Evolutionary conservation across 2,888 invertebrate genomes (phyloP).

Genomic region (Dione juno): DNA sequence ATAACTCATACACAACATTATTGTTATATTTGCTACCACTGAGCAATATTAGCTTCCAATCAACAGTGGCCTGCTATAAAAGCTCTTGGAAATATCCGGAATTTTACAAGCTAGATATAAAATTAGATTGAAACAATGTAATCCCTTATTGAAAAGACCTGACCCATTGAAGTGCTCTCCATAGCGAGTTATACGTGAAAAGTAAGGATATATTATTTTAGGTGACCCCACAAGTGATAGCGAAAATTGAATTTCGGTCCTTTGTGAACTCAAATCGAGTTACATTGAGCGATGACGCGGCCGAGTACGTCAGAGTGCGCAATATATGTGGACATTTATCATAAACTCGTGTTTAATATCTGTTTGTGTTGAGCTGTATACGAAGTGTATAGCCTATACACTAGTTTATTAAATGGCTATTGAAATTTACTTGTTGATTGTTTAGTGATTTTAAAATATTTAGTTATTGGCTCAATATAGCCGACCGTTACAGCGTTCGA

Average conservation of each 20-base stretch:
- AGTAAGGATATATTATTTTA: slow-evolving; percentile 38
- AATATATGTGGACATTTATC: slow-evolving; percentile 42
- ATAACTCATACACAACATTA: not conserved
- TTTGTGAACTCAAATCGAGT: slow-evolving; percentile 43
- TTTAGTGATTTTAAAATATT: not conserved
- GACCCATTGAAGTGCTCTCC: slow-evolving; percentile 35
- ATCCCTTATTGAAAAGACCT: slow-evolving; percentile 39
- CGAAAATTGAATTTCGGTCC: slow-evolving; percentile 45
- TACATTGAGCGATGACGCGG: slow-evolving; percentile 40
- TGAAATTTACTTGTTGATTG: slow-evolving; percentile 1
- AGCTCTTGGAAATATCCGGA: not conserved
- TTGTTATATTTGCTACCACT: not conserved
- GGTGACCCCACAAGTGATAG: slow-evolving; percentile 40
- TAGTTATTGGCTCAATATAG: not conserved
- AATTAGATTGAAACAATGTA: slow-evolving; percentile 33
- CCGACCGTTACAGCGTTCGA: too few relatives aligned
- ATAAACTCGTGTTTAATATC: slow-evolving; percentile 36
- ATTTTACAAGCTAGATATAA: slow-evolving; percentile 19
- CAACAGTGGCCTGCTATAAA: slow-evolving; percentile 1
- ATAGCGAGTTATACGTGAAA: slow-evolving; percentile 29
- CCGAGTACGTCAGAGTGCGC: slow-evolving; percentile 36
- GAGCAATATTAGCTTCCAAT: not conserved
- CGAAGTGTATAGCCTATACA: not conserved
- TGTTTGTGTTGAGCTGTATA: not conserved
- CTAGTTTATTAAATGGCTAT: slow-evolving; percentile 13